Evolutionary conservation across 2,888 invertebrate species (phyloP).

Genomic region (Cephus sareptanus): DNA sequence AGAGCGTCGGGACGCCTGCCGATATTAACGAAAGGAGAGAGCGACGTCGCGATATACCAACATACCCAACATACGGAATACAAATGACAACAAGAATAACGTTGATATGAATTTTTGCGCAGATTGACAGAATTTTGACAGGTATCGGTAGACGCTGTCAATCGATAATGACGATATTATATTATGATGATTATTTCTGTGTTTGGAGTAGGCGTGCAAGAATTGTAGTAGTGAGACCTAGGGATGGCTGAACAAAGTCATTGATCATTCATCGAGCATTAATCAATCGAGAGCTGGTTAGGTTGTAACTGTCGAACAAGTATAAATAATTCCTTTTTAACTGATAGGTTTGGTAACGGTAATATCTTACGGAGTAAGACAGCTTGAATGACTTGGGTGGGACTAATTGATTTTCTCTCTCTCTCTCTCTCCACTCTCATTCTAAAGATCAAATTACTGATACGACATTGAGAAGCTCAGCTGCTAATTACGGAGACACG

Average conservation of each 20-base stretch:
- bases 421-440: conserved; percentile 7
- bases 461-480: background rate
- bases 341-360: background rate
- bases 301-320: background rate
- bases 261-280: background rate
- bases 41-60: no score
- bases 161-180: background rate
- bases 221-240: background rate
- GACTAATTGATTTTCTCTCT: conserved; percentile 3
- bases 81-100: no score
- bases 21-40: no score
- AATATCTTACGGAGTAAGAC: background rate
- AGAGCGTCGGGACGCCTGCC: background rate
- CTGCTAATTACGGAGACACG: background rate
- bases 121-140: background rate
- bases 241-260: background rate
- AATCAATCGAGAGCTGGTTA: background rate
- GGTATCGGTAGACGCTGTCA: background rate
- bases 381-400: background rate
- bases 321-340: background rate
- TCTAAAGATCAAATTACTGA: conserved; percentile 5
- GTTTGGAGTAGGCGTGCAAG: background rate
- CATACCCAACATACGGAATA: no score
- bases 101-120: background rate
- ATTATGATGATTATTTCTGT: background rate